Evolutionary conservation across 2,888 invertebrate genomes (phyloP).

Genomic region (Conchocele bisecta): DNA sequence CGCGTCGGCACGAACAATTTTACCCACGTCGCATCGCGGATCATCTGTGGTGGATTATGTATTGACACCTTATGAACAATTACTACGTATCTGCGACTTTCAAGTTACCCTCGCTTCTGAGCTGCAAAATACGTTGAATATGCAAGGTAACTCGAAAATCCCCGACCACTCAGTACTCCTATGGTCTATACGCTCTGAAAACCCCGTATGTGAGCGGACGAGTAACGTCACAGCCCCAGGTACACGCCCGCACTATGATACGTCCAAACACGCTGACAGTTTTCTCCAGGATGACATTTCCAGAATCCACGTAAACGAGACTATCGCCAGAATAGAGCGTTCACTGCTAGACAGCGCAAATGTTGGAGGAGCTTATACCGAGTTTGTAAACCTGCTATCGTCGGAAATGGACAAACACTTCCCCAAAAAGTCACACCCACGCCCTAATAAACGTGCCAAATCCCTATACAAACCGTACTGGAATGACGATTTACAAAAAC

Average conservation of each 20-base stretch:
- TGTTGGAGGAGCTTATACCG: neutral
- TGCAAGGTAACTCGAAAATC: neutral
- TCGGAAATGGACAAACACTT: neutral
- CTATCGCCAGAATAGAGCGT: neutral
- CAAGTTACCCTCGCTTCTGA: neutral
- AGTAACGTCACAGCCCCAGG: too few species aligned
- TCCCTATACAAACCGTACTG: neutral
- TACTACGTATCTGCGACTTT: neutral
- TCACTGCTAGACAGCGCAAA: neutral
- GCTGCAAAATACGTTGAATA: neutral
- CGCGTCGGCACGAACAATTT: neutral
- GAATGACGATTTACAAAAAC: neutral
- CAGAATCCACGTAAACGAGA: neutral
- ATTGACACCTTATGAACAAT: conserved; percentile 3
- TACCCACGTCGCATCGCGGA: conserved; percentile 6
- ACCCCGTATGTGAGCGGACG: too few species aligned
- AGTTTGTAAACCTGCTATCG: neutral
- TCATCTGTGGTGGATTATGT: conserved; percentile 6
- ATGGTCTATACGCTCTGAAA: neutral
- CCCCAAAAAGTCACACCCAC: neutral
- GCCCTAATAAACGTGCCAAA: neutral
- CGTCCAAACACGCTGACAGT: too few species aligned
- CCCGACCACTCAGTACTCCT: conserved; percentile 10
- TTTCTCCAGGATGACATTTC: too few species aligned
- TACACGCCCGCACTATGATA: too few species aligned